Evolutionary conservation across 2,113 vertebrate species (phyloP).

Genomic region (Lepisosteus osseus): DNA sequence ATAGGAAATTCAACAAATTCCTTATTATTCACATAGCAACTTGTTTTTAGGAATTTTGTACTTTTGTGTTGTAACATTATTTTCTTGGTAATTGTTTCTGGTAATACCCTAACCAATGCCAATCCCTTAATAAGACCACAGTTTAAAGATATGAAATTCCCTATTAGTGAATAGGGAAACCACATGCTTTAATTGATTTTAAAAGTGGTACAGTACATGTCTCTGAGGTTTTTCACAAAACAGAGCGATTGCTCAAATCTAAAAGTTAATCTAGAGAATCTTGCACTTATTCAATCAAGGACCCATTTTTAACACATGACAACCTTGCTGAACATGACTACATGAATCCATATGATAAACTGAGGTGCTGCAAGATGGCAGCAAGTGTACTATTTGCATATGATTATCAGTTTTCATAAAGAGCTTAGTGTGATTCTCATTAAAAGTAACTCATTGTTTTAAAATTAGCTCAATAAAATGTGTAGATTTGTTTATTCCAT

Average conservation of each 20-base stretch:
- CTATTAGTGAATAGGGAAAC: no score
- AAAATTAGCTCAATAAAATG: constrained; percentile 51
- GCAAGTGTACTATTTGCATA: constrained; percentile 46
- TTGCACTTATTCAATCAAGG: constrained; percentile 60
- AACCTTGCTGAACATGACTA: constrained; percentile 45
- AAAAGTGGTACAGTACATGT: no score
- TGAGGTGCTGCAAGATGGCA: constrained; percentile 28
- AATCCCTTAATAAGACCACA: no score
- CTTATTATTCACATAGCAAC: no score
- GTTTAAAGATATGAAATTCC: no score
- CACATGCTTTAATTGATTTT: no score
- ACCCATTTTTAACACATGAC: constrained; percentile 37
- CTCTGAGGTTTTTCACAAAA: background rate
- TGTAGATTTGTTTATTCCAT: constrained; percentile 41
- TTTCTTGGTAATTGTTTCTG: no score
- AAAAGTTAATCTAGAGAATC: constrained; percentile 33
- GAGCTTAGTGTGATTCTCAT: constrained; percentile 44
- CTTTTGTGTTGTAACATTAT: no score
- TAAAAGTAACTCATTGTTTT: constrained; percentile 38
- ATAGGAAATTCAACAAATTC: no score
- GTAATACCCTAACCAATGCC: no score
- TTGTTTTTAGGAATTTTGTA: no score
- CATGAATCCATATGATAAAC: constrained; percentile 58
- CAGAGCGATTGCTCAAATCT: background rate
- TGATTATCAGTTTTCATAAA: constrained; percentile 63